Base-by-base conservation (phyloP, 2,797 vertebrate genomes). In the Megalops cyprinoides region DNA sequence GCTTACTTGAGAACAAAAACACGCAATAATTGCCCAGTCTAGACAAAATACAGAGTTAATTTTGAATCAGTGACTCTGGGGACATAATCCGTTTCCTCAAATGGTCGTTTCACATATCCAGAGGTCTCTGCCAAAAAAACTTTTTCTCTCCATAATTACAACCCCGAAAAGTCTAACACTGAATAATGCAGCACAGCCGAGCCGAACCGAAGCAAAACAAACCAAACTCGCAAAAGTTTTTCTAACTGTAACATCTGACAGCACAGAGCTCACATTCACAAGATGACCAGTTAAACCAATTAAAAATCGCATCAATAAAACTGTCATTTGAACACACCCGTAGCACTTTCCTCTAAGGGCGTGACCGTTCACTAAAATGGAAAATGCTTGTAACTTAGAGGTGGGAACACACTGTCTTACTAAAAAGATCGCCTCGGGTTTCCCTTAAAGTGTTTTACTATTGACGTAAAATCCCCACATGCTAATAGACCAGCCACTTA, bases 201-300 rank as follows among this genome's bases (percentile, higher is more conserved):
- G 69, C 42, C 25, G 65, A 39, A 67, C 23, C 78, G 55, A 73
- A 28, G 25, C 53, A 74, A n/a, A 58, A 74, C 51, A 71, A 15
- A 42, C 39, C 10, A 15, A 42, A 39, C 10, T 0, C 25, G 18
- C 25, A 42, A 42, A 71, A 18, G 62, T 67, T 71, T 71, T 37
- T 37, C 67, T 42, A 62, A 37, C 6, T 71, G 34, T 6, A 25
- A 44, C 67, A 20, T 44, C 51, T 76, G 14, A 6, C 25, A 15
- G 25, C 37, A 71, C 49, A 65, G 10, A 37, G 12, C 51, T 67
- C 1, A 71, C 37, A 53, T 23, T 44, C 65, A 55, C 49, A 23
- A 71, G 15, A 73, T 7, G 20, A 56, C 18, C 78, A 44, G n/a
- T 79, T 56, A 34, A 39, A 49, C n/a, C 65, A 58, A 58, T 69